Conservation (phyloP, 2,797 vertebrate genomes). For the Girardinus metallicus region DNA sequence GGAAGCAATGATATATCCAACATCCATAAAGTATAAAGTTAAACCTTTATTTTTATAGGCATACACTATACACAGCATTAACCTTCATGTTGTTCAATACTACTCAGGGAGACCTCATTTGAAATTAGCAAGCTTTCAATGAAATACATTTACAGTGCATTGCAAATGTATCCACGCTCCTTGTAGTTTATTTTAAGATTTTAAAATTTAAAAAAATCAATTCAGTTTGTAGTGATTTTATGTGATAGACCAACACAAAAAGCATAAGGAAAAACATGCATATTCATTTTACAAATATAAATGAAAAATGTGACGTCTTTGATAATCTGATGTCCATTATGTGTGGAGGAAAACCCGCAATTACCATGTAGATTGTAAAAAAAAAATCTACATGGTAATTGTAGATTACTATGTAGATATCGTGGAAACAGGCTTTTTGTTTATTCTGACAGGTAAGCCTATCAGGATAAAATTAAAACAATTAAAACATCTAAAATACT, state of each 20-base stretch:
- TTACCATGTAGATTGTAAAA: neutral
- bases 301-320: neutral
- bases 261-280: neutral
- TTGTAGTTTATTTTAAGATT: neutral
- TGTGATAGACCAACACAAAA: neutral
- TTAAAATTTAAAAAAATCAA: neutral
- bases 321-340: neutral
- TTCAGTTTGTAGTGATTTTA: neutral
- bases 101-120: constrained; percentile 71
- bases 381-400: neutral
- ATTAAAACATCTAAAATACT: neutral
- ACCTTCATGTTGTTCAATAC: constrained; percentile 73
- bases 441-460: neutral
- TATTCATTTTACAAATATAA: neutral
- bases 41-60: constrained; percentile 82
- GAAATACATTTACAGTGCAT: neutral
- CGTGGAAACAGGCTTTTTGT: too few species aligned
- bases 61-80: constrained; percentile 79
- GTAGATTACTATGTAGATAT: neutral
- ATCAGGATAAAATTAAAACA: neutral
- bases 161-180: neutral
- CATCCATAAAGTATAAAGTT: constrained; percentile 78
- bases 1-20: constrained; percentile 2
- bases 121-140: constrained; percentile 47
- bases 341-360: neutral